Base-by-base conservation (phyloP, 53 echinoderm and acorn worm species). In the Temnopleurus reevesii region DNA sequence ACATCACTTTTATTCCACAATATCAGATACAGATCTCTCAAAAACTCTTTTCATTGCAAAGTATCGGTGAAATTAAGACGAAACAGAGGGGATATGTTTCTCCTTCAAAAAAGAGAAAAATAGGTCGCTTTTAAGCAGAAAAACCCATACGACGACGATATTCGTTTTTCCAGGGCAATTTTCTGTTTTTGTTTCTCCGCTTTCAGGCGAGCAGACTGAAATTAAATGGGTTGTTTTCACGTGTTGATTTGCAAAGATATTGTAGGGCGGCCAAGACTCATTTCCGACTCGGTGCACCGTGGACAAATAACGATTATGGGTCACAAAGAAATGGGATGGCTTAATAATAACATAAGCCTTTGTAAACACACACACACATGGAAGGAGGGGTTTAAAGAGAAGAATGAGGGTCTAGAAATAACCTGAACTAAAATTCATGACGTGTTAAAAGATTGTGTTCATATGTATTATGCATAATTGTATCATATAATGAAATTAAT, bases 151-250 rank as follows among this genome's bases (percentile, higher is more conserved):
- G 27, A 23, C 30, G 12, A 83, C 12, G 36, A 55, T 56, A 83
- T 55, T 83, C 36, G 36, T 55, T 33, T 83, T 83, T 83, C 83
- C 55, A 34, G 83, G 83, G 83, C 83, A 83, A 55, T 85, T 60
- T 45, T 46, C 17, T 60, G 46, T 60, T 85, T 85, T 60, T 85
- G 17, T 53, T 43, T 85, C 61, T 85, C 61, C 28, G 25, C 83
- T 79, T 30, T 79, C 79, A 47, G 79, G 26, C 47, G 29, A 49
- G 26, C 49, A 28, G 79, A 79, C 47, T 56, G 83, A 53, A 83
- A 83, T 80, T 83, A 83, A 83, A 83, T 35, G 83, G 55, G 54
- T 83, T 83, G 83, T 55, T 55, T 83, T 83, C 54, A 77, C 79
- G 79, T 49, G 79, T 47, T 46, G 79, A 49, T 28, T 79, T 49